A percentile compares a stretch with the other conserved stretches of the same genome.
phyloP scores from a whole-genome alignment of 2,797 vertebrate genomes.

The Lutjanus campechanus region DNA sequence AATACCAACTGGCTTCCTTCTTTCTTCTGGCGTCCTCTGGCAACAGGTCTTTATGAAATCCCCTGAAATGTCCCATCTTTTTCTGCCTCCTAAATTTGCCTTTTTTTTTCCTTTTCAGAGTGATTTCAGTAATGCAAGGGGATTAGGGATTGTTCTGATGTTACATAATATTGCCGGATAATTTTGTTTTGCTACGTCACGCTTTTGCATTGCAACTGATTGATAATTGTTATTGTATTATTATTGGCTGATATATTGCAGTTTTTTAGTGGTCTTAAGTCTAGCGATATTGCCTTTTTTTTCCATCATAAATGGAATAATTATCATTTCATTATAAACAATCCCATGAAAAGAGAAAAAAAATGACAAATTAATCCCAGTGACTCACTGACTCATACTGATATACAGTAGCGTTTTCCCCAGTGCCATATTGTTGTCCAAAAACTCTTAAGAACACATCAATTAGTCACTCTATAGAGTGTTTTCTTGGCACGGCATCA shows the following conservation, averaged over 20 bases:
- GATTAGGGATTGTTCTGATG: neutral
- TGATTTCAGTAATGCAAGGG: neutral
- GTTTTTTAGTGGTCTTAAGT: neutral
- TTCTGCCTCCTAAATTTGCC: neutral
- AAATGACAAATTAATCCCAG: too few species aligned
- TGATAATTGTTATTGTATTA: neutral
- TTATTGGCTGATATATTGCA: neutral
- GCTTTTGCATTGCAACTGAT: neutral
- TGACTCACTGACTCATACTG: too few species aligned
- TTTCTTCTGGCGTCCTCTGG: neutral
- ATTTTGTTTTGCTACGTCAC: neutral
- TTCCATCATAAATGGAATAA: too few species aligned
- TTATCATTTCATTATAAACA: neutral
- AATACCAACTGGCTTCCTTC: neutral
- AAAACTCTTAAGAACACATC: too few species aligned
- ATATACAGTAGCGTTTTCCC: too few species aligned
- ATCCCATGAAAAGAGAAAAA: neutral
- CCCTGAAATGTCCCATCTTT: neutral
- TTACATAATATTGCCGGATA: neutral
- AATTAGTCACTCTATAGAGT: too few species aligned
- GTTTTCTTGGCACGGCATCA: too few species aligned
- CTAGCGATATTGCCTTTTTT: neutral
- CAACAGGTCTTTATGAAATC: neutral
- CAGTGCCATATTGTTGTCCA: too few species aligned
- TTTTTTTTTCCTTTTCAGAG: neutral